phyloP scores from a whole-genome alignment of 2,113 vertebrate genomes.

The Engystomops pustulosus region DNA sequence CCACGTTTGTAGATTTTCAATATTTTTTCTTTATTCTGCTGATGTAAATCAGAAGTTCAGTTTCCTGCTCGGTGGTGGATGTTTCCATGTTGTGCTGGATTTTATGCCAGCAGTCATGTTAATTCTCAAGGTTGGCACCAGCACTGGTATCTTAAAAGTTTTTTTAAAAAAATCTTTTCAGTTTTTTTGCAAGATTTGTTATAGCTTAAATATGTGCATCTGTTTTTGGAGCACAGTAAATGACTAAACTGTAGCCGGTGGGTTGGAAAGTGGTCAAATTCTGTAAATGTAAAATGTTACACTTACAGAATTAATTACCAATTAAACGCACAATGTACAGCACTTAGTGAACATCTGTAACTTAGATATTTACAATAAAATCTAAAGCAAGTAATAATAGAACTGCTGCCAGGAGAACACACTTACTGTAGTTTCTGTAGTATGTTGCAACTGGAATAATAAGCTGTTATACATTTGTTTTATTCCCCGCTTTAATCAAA shows the following conservation, averaged over 20 bases:
- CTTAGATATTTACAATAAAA: neutral
- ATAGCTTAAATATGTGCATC: neutral
- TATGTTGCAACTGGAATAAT: neutral
- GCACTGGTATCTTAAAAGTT: neutral
- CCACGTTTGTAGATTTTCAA: neutral
- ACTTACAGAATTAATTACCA: slow-evolving; percentile 11
- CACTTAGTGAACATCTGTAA: slow-evolving; percentile 16
- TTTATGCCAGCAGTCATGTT: neutral
- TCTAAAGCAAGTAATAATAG: neutral
- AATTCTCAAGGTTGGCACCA: slow-evolving; percentile 51
- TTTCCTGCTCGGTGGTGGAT: slow-evolving; percentile 60
- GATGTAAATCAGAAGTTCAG: slow-evolving; percentile 50
- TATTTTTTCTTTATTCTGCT: neutral
- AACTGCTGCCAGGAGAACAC: neutral
- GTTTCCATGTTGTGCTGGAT: slow-evolving; percentile 60
- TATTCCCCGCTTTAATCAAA: neutral
- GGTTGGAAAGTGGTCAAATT: neutral
- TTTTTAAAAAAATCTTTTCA: slow-evolving; percentile 1
- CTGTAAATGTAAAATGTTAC: neutral
- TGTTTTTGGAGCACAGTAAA: neutral
- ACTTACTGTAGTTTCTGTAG: neutral
- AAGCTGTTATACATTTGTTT: neutral
- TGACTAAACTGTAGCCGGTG: neutral
- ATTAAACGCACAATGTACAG: neutral
- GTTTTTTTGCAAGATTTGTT: neutral